Evolutionary conservation across 1,140 invertebrate genomes (phyloP), one percentile per base, ranked within the genome.

Genomic region (Diachasma alloeum): DNA sequence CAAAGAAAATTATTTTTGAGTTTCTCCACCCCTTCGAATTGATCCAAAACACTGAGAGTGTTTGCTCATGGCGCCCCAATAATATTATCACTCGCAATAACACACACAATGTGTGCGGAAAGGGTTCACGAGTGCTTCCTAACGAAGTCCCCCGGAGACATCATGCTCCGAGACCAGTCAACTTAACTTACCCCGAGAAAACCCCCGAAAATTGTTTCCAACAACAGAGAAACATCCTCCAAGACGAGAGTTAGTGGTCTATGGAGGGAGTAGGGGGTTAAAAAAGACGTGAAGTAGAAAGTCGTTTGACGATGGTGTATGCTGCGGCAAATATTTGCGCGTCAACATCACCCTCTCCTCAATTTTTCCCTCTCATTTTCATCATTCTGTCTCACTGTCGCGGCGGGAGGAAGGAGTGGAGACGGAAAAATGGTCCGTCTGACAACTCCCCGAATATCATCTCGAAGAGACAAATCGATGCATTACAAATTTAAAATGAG

Each of bases 281-380:
- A 69, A 75, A 69, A 67, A 63, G 59, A 66, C 48, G 78, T 79
- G 78, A 78, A 82, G 83, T 48, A 82, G 77, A 81, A 75, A 82
- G 80, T 79, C 74, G 77, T 77, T 79, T 81, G 81, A 82, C 84
- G 81, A 83, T 85, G 86, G 83, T 81, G 83, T 86, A 84, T 87
- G 82, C 83, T 77, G 86, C 82, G 83, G 85, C 84, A 88, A 88
- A 88, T 88, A 88, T 88, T 88, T 88, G 84, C 86, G 79, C 83
- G 86, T 87, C 86, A 87, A 87, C 85, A 87, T 72, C 48, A 56
- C 48, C 48, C 48, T 8, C 48, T 56, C 48, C 48, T 19, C 19
- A 19, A 4, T 56, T 56, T 56, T 56, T 22, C 19, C 15, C 48
- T 22, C 48, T 56, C 19, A 56, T 17, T 19, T 56, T 56, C 48